These are phyloP conservation scores for Diplazon laetatorius DNA, from an alignment of 2,888 invertebrate genomes.

Conservation along the genomic window DNA sequence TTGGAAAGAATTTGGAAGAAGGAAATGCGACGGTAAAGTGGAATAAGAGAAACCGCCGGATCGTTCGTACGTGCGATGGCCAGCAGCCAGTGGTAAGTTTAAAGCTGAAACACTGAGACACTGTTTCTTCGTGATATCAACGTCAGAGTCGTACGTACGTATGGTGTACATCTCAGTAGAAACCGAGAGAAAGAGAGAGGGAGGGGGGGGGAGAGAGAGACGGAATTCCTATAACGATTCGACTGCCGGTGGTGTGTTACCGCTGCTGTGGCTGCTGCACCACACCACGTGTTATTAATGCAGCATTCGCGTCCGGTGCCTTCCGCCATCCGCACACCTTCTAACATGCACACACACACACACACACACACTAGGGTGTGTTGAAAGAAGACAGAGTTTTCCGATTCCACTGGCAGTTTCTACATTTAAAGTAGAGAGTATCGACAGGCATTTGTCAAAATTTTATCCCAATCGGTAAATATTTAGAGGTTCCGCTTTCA, in stretches of 20 bases:
- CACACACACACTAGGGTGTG: too few relatives aligned
- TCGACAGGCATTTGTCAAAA: too few relatives aligned
- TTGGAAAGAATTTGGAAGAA: not conserved
- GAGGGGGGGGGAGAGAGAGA: not conserved
- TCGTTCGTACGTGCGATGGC: not conserved
- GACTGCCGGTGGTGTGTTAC: not conserved
- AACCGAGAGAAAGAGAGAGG: not conserved
- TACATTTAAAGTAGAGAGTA: too few relatives aligned
- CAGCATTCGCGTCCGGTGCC: slow-evolving; percentile 57
- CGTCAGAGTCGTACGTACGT: slow-evolving; percentile 1
- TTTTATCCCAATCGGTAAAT: too few relatives aligned
- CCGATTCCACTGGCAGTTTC: too few relatives aligned
- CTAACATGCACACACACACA: not conserved
- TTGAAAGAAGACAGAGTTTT: too few relatives aligned
- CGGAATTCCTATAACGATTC: slow-evolving; percentile 10
- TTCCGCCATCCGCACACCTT: not conserved
- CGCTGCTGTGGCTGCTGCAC: slow-evolving; percentile 17
- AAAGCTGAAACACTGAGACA: not conserved
- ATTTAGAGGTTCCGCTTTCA: too few relatives aligned
- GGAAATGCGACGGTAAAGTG: not conserved
- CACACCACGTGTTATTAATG: slow-evolving; percentile 66
- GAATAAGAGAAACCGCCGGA: not conserved
- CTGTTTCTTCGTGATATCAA: slow-evolving; percentile 1
- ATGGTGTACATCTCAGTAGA: not conserved
- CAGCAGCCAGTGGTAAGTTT: not conserved